Percentiles rank a stretch among this genome's conserved stretches.
These are phyloP conservation scores for Drosophila dives DNA, from an alignment of 2,888 invertebrate genomes.

Conservation along the genomic window DNA sequence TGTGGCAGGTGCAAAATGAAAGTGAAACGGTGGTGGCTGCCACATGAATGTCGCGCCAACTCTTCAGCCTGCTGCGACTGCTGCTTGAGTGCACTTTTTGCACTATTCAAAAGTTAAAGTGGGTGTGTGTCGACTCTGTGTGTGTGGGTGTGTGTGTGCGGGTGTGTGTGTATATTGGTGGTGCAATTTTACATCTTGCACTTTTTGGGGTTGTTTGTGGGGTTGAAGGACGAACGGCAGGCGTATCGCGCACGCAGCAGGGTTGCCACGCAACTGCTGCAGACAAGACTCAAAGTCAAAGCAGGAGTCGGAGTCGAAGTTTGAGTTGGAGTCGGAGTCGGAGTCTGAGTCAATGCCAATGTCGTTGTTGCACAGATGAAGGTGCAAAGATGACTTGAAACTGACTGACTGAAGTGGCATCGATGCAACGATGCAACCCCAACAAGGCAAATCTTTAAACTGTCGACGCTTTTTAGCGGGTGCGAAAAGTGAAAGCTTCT, in stretches of 20 bases:
- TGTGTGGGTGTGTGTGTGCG: slow-evolving; percentile 10
- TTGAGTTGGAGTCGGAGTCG: neutral
- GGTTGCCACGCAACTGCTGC: slow-evolving; percentile 45
- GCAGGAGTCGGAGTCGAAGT: neutral
- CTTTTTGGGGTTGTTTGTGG: slow-evolving; percentile 47
- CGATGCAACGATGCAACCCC: slow-evolving; percentile 38
- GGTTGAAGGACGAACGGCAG: slow-evolving; percentile 66
- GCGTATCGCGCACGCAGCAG: slow-evolving; percentile 26
- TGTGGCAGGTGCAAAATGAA: slow-evolving; percentile 69
- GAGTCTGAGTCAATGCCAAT: slow-evolving; percentile 33
- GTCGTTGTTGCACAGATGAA: slow-evolving; percentile 34
- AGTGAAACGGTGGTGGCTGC: slow-evolving; percentile 74
- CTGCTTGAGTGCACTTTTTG: slow-evolving; percentile 79
- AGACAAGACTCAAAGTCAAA: slow-evolving; percentile 14
- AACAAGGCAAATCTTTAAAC: slow-evolving; percentile 12
- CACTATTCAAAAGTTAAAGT: slow-evolving; percentile 73
- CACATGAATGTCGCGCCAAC: slow-evolving; percentile 27
- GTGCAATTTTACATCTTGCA: slow-evolving; percentile 50
- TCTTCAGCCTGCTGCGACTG: slow-evolving; percentile 24
- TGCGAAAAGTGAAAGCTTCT: slow-evolving; percentile 59
- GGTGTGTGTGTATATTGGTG: slow-evolving; percentile 40
- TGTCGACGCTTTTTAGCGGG: slow-evolving; percentile 23
- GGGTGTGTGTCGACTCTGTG: slow-evolving; percentile 19
- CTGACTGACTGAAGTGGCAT: slow-evolving; percentile 15
- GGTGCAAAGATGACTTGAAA: slow-evolving; percentile 50